These are phyloP conservation scores for Incurvaria masculella DNA, from an alignment of 2,888 invertebrate genomes.

Conservation along the genomic window DNA sequence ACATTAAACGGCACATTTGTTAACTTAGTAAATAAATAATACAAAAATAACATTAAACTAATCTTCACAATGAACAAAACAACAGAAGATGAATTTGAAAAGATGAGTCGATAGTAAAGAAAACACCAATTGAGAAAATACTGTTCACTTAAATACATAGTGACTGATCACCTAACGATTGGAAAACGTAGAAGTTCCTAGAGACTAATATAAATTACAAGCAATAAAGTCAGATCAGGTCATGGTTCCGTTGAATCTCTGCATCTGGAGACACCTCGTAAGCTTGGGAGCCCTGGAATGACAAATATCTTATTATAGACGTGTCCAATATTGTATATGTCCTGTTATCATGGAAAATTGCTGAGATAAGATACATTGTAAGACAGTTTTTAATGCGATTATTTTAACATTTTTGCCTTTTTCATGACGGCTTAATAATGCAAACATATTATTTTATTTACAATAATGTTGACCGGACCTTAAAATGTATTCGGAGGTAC, in stretches of 20 bases:
- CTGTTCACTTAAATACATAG: not conserved
- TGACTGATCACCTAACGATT: not conserved
- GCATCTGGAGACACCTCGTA: constrained; percentile 44
- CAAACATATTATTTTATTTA: too few relatives aligned
- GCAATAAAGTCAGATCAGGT: constrained; percentile 26
- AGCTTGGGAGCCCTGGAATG: constrained; percentile 49
- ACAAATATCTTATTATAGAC: constrained; percentile 14
- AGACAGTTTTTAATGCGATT: too few relatives aligned
- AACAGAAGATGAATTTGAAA: constrained; percentile 24
- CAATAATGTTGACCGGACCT: too few relatives aligned
- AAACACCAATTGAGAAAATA: not conserved
- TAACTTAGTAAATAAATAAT: constrained; percentile 55
- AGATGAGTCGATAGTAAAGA: not conserved
- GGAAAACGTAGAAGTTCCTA: not conserved
- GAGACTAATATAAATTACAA: not conserved
- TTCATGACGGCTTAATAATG: too few relatives aligned
- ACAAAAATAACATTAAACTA: constrained; percentile 48
- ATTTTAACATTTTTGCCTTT: too few relatives aligned
- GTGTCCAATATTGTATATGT: too few relatives aligned
- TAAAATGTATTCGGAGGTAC: too few relatives aligned
- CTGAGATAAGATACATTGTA: too few relatives aligned
- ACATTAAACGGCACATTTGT: constrained; percentile 30
- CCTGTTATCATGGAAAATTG: too few relatives aligned
- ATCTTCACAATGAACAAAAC: constrained; percentile 34
- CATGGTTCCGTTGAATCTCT: constrained; percentile 40